These are phyloP conservation scores for Ormyrus nitidulus DNA, from an alignment of 2,888 invertebrate species.

Conservation along the genomic window DNA sequence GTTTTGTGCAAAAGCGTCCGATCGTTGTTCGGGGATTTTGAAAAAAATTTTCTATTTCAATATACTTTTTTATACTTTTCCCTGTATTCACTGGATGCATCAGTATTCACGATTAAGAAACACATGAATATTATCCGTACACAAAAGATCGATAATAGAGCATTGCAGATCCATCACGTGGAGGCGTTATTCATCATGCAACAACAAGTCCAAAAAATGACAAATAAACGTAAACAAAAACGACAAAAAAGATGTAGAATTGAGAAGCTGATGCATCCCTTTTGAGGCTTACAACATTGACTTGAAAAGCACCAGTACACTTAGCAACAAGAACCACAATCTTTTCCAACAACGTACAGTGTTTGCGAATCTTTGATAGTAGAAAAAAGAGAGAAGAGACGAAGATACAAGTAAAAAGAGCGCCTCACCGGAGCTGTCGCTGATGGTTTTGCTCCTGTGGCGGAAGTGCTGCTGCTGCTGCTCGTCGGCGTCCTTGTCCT, in stretches of 20 bases:
- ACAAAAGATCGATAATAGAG: too few relatives aligned
- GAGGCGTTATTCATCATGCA: too few relatives aligned
- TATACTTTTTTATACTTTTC: not conserved
- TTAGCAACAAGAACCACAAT: slow-evolving; percentile 10
- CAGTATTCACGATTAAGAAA: too few relatives aligned
- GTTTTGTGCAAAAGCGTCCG: not conserved
- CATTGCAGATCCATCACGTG: too few relatives aligned
- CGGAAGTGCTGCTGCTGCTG: slow-evolving; percentile 67
- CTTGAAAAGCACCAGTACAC: not conserved
- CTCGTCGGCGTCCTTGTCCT: slow-evolving; percentile 86
- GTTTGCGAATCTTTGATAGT: slow-evolving; percentile 14
- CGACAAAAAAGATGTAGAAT: too few relatives aligned
- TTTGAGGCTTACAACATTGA: too few relatives aligned
- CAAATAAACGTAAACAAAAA: too few relatives aligned
- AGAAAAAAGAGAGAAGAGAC: not conserved
- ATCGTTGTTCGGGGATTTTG: not conserved
- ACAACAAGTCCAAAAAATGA: too few relatives aligned
- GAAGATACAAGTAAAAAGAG: not conserved
- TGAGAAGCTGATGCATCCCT: too few relatives aligned
- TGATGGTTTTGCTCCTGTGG: slow-evolving; percentile 93
- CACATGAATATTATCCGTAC: too few relatives aligned
- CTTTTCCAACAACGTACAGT: slow-evolving; percentile 40
- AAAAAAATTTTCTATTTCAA: slow-evolving; percentile 52
- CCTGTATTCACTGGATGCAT: too few relatives aligned
- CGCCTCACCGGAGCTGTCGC: slow-evolving; percentile 85